Percentiles rank a stretch among this genome's conserved stretches.
These are phyloP conservation scores for Anolis carolinensis DNA, from an alignment of 2,113 vertebrate genomes.

Conservation along the genomic window DNA sequence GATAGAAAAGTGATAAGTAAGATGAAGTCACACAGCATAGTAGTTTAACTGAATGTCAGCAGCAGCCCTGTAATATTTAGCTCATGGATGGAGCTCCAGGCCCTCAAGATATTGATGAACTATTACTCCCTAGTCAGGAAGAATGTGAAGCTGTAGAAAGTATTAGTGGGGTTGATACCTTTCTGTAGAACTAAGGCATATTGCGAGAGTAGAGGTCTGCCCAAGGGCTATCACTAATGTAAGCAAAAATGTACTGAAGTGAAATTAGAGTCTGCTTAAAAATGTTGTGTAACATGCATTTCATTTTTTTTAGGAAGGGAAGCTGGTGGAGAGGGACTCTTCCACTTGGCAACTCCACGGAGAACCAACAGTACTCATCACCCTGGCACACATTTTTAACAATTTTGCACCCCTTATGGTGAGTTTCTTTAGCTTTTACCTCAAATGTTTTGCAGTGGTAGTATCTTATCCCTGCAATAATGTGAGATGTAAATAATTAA, in stretches of 20 bases:
- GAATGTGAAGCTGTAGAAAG: not conserved
- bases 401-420: constrained; percentile 94
- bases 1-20: not conserved
- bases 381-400: constrained; percentile 93
- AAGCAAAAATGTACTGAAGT: not conserved
- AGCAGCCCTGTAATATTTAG: not conserved
- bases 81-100: not conserved
- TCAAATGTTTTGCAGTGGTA: not conserved
- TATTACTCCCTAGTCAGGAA: not conserved
- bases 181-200: not conserved
- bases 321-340: constrained; percentile 82
- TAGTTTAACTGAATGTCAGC: not conserved
- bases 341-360: constrained; percentile 86
- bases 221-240: not conserved
- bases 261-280: constrained; percentile 6
- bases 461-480: not conserved
- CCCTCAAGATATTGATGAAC: not conserved
- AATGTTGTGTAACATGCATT: not conserved
- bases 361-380: constrained; percentile 88
- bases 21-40: not conserved
- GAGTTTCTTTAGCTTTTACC: constrained; percentile 57
- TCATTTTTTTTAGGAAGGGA: constrained; percentile 82
- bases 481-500: not conserved
- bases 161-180: not conserved
- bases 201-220: not conserved